These are phyloP conservation scores for Ecdyonurus torrentis DNA, from an alignment of 2,888 invertebrate species.

Conservation along the genomic window DNA sequence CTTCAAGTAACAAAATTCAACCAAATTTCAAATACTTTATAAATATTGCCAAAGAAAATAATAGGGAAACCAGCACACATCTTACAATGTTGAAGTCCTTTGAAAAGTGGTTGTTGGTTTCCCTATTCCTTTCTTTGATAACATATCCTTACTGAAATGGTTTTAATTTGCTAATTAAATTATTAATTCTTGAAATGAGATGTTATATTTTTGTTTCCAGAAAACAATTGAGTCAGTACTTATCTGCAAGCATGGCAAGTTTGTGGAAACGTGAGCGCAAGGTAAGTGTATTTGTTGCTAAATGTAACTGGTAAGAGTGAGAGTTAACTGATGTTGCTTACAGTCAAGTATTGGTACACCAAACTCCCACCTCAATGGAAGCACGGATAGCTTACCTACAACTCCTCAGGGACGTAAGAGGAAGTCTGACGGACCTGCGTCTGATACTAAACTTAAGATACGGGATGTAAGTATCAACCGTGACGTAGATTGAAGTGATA, in stretches of 20 bases:
- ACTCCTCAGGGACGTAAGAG: background rate
- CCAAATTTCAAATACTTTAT: no score
- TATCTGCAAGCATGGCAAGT: conserved; percentile 45
- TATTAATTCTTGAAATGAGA: no score
- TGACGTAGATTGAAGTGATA: background rate
- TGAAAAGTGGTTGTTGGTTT: no score
- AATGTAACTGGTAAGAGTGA: background rate
- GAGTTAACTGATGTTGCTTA: background rate
- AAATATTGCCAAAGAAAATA: no score
- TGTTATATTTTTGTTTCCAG: conserved; percentile 24
- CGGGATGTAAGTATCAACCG: no score
- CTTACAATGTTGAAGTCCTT: no score
- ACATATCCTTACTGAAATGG: no score
- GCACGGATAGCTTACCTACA: background rate
- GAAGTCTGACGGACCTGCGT: background rate
- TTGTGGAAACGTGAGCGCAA: conserved; percentile 47
- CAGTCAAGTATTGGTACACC: background rate
- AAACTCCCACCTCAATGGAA: background rate
- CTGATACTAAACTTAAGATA: background rate
- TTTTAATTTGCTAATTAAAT: no score
- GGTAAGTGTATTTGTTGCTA: conserved; percentile 19
- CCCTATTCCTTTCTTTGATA: no score
- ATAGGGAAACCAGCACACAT: no score
- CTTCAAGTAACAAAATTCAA: no score
- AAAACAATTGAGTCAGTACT: conserved; percentile 55